Conservation (phyloP, 2,113 vertebrate species). For the Uria lomvia region DNA sequence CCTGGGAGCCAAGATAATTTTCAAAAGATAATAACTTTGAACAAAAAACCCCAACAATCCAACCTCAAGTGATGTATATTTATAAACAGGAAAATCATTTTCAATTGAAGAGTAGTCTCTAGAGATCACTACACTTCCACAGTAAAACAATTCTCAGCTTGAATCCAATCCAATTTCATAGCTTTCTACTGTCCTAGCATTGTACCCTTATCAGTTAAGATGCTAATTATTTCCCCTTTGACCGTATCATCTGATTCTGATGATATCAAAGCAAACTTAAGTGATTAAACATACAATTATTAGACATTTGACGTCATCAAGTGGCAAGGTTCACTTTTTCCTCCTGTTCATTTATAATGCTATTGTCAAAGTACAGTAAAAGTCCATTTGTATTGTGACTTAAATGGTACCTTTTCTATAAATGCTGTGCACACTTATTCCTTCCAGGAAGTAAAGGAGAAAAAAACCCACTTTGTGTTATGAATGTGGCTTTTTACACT, state of each 20-base stretch:
- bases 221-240: constrained; percentile 73
- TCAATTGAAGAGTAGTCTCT: constrained; percentile 58
- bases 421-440: constrained; percentile 26
- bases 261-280: constrained; percentile 46
- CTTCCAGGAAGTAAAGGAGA: constrained; percentile 57
- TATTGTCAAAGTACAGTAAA: constrained; percentile 47
- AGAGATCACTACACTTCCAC: constrained; percentile 50
- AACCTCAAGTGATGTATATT: constrained; percentile 7
- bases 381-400: constrained; percentile 22
- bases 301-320: constrained; percentile 54
- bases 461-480: constrained; percentile 40
- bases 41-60: not conserved
- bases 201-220: constrained; percentile 52
- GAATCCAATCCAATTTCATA: constrained; percentile 38
- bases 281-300: constrained; percentile 60
- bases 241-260: constrained; percentile 29
- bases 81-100: constrained; percentile 78
- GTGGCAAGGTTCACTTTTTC: constrained; percentile 60
- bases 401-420: constrained; percentile 39
- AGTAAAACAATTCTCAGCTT: constrained; percentile 54
- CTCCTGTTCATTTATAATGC: constrained; percentile 42
- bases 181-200: constrained; percentile 40
- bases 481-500: constrained; percentile 54
- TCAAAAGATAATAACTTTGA: constrained; percentile 56
- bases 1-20: constrained; percentile 51